Evolutionary conservation across 2,797 vertebrate species (phyloP).

Genomic region (Nyctibius grandis): DNA sequence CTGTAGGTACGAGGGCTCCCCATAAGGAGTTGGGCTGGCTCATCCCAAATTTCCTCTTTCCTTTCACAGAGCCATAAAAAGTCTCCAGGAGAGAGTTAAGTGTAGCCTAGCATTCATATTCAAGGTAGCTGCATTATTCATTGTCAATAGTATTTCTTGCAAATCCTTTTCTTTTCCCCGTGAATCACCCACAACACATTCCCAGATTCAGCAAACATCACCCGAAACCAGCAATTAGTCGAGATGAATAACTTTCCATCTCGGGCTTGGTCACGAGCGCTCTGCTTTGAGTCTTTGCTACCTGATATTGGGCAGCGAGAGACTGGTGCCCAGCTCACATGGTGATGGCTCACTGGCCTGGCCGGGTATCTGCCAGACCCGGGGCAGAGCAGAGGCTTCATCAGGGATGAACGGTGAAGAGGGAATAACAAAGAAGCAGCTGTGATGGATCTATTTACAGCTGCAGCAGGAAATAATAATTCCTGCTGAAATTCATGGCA

Average conservation of each 20-base stretch:
- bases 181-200: conserved; percentile 17
- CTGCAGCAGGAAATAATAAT: conserved; percentile 50
- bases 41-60: neutral
- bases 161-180: neutral
- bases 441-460: conserved; percentile 56
- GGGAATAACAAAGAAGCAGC: conserved; percentile 25
- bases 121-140: conserved; percentile 60
- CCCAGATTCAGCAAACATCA: neutral
- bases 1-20: neutral
- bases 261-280: neutral
- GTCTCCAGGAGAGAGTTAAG: conserved; percentile 9
- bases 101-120: conserved; percentile 46
- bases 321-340: neutral
- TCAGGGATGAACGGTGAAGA: neutral
- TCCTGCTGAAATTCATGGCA: conserved; percentile 38
- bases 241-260: neutral
- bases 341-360: fast-evolving
- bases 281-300: neutral
- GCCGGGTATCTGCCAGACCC: neutral
- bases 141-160: conserved; percentile 45
- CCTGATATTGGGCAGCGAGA: neutral
- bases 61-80: conserved; percentile 58
- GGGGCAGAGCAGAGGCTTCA: neutral
- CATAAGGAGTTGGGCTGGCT: neutral
- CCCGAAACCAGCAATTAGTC: neutral